Percentiles rank a stretch among this genome's conserved stretches.
These are phyloP conservation scores for Charanyca ferruginea DNA, from an alignment of 2,888 invertebrate genomes.

Conservation along the genomic window DNA sequence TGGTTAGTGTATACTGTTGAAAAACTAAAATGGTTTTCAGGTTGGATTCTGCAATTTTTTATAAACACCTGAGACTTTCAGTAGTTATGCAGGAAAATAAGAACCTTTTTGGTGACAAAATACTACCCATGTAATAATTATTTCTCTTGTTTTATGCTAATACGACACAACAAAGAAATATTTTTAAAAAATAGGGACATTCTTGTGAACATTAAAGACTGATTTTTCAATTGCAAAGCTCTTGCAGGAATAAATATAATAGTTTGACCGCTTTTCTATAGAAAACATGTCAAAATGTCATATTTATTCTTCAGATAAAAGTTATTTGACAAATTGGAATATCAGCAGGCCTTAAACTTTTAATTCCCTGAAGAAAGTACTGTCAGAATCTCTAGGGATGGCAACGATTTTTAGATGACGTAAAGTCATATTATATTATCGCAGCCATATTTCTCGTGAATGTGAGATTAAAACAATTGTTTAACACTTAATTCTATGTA, in stretches of 20 bases:
- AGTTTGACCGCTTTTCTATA: too few species aligned
- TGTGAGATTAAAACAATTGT: slow-evolving; percentile 54
- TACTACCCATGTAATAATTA: not conserved
- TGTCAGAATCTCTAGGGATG: too few species aligned
- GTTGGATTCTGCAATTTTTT: not conserved
- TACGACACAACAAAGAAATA: not conserved
- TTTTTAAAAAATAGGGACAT: not conserved
- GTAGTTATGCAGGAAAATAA: not conserved
- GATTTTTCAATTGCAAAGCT: not conserved
- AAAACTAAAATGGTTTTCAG: not conserved
- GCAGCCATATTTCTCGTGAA: slow-evolving; percentile 41
- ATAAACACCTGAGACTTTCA: not conserved
- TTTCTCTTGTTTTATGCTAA: slow-evolving; percentile 11
- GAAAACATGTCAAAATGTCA: not conserved
- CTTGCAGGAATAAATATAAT: not conserved
- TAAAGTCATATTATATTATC: slow-evolving; percentile 33
- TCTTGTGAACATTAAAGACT: not conserved
- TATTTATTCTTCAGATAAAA: not conserved
- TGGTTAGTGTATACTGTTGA: not conserved
- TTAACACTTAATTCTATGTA: slow-evolving; percentile 73
- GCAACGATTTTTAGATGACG: not conserved
- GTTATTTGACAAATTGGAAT: not conserved
- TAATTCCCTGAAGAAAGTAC: not conserved
- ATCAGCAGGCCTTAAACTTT: not conserved
- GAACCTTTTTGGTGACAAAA: not conserved